A percentile compares a stretch with the other conserved stretches of the same genome.
These are phyloP conservation scores for Leptatherina wallacei DNA, from an alignment of 2,797 vertebrate genomes.

Conservation along the genomic window DNA sequence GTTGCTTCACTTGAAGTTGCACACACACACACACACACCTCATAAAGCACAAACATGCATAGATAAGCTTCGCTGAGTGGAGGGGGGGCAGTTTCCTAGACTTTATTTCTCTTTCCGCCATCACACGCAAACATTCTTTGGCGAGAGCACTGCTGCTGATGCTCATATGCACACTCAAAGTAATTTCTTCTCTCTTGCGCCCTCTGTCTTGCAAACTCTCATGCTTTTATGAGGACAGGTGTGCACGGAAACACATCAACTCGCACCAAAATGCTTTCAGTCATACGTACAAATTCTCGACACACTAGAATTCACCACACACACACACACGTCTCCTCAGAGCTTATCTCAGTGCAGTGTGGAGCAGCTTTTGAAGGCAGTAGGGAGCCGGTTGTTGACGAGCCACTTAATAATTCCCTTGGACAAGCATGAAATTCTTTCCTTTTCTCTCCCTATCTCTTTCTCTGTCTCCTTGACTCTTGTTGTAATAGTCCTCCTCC, in stretches of 20 bases:
- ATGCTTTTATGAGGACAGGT: constrained; percentile 12
- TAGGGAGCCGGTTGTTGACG: constrained; percentile 67
- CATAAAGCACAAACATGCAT: constrained; percentile 19
- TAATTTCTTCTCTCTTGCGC: background rate
- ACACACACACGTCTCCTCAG: constrained; percentile 41
- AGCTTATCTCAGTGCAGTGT: constrained; percentile 62
- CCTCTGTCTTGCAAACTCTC: constrained; percentile 7
- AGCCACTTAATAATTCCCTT: constrained; percentile 79
- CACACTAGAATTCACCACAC: constrained; percentile 35
- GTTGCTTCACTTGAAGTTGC: constrained; percentile 49
- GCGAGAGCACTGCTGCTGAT: constrained; percentile 7
- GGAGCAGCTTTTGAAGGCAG: constrained; percentile 70
- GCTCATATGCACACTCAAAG: constrained; percentile 6
- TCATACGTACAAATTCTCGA: constrained; percentile 37
- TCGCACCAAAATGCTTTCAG: constrained; percentile 32
- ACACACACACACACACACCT: constrained; percentile 17
- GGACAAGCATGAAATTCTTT: constrained; percentile 78
- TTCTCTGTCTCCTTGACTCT: constrained; percentile 44
- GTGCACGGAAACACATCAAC: constrained; percentile 31
- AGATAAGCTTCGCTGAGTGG: constrained; percentile 40
- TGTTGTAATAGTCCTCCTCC: constrained; percentile 45
- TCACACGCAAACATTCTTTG: constrained; percentile 37
- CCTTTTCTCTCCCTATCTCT: constrained; percentile 55
- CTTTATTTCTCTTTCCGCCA: constrained; percentile 40
- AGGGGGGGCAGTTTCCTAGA: constrained; percentile 21